A percentile compares a stretch with the other conserved stretches of the same genome.
phyloP scores from a whole-genome alignment of 2,113 vertebrate genomes.

The Hystrix cristata region DNA sequence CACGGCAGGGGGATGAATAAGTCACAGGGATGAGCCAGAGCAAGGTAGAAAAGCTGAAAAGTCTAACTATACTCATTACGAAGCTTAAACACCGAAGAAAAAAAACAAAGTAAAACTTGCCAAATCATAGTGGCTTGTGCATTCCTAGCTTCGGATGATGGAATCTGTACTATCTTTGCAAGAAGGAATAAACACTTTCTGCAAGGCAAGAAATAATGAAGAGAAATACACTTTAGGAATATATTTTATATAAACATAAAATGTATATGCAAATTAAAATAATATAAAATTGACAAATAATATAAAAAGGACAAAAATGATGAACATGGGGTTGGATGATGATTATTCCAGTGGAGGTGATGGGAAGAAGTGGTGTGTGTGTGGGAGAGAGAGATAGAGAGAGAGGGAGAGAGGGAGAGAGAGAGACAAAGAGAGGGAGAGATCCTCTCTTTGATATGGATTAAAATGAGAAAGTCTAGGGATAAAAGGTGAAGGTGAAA shows the following conservation, averaged over 20 bases:
- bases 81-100: neutral
- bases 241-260: neutral
- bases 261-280: neutral
- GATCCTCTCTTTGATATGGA: neutral
- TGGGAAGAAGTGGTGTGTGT: neutral
- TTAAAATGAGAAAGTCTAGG: neutral
- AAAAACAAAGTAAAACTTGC: neutral
- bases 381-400: neutral
- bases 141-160: neutral
- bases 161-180: neutral
- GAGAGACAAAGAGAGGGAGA: neutral
- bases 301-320: neutral
- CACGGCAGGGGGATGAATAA: neutral
- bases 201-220: neutral
- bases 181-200: neutral
- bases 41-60: neutral
- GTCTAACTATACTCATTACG: neutral
- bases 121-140: neutral
- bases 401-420: neutral
- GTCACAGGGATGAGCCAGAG: neutral
- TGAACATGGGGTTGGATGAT: neutral
- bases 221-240: neutral
- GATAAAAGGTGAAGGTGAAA: neutral
- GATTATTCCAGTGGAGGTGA: neutral
- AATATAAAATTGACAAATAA: neutral